Evolutionary conservation across 2,113 vertebrate genomes (phyloP).

Genomic region (Laterallus jamaicensis): DNA sequence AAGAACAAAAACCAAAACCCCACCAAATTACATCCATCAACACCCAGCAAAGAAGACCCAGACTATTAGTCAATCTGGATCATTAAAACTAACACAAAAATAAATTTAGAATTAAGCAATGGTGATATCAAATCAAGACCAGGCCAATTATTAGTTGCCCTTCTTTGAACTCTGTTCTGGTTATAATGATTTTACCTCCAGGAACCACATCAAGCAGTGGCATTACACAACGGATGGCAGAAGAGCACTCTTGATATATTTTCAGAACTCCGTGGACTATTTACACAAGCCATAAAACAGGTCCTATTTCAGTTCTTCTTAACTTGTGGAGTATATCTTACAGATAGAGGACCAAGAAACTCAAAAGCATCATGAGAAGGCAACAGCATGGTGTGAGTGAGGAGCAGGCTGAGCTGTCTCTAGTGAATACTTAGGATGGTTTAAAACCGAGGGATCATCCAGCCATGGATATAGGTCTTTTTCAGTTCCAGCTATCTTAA

Average conservation of each 20-base stretch:
- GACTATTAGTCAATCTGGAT: not conserved
- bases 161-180: slow-evolving; percentile 8
- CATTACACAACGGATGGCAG: not conserved
- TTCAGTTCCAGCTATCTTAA: not conserved
- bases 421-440: not conserved
- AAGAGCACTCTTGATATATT: not conserved
- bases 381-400: not conserved
- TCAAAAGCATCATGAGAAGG: not conserved
- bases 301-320: not conserved
- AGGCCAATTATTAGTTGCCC: not conserved
- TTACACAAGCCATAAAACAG: not conserved
- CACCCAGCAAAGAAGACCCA: not conserved
- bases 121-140: slow-evolving; percentile 4
- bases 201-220: not conserved
- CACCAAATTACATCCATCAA: slow-evolving; percentile 42
- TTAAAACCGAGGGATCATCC: not conserved
- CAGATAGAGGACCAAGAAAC: not conserved
- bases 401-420: not conserved
- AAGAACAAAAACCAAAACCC: slow-evolving; percentile 16
- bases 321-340: not conserved
- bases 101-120: slow-evolving; percentile 30
- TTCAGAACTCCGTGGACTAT: not conserved
- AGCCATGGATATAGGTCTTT: not conserved
- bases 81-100: slow-evolving; percentile 8
- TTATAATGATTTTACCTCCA: slow-evolving; percentile 3